Evolutionary conservation across 2,113 vertebrate genomes (phyloP).

Genomic region (Actinemys pallida): DNA sequence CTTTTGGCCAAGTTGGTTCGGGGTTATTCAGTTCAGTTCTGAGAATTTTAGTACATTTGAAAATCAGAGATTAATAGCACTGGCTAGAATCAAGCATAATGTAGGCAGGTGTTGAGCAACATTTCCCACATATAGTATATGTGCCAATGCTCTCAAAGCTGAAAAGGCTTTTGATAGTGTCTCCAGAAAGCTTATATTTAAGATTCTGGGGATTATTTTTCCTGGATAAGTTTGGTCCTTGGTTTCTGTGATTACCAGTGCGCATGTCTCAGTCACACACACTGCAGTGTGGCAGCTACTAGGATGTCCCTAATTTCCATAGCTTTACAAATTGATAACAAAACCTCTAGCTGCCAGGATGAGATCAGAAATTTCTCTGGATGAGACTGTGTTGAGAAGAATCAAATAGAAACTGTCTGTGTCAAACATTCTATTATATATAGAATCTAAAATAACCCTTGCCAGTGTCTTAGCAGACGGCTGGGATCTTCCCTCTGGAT

Average conservation of each 20-base stretch:
- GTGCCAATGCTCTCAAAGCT: neutral
- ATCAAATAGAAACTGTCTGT: neutral
- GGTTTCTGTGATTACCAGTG: neutral
- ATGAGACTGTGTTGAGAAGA: neutral
- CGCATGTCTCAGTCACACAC: neutral
- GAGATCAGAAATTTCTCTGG: neutral
- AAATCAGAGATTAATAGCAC: neutral
- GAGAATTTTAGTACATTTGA: neutral
- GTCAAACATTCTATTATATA: neutral
- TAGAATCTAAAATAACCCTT: neutral
- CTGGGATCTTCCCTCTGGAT: neutral
- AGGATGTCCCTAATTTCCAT: neutral
- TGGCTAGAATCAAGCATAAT: neutral
- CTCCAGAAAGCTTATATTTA: neutral
- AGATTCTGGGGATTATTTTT: neutral
- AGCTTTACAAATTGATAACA: neutral
- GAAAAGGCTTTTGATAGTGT: neutral
- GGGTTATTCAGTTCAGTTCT: neutral
- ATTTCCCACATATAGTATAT: neutral
- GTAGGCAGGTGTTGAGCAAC: neutral
- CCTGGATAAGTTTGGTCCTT: neutral
- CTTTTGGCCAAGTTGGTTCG: neutral
- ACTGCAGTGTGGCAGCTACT: neutral
- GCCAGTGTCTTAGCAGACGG: neutral
- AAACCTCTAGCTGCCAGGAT: neutral